Percentiles rank a stretch among this genome's conserved stretches.
These are phyloP conservation scores for Mayetiola destructor DNA, from an alignment of 2,888 invertebrate genomes.

Conservation along the genomic window DNA sequence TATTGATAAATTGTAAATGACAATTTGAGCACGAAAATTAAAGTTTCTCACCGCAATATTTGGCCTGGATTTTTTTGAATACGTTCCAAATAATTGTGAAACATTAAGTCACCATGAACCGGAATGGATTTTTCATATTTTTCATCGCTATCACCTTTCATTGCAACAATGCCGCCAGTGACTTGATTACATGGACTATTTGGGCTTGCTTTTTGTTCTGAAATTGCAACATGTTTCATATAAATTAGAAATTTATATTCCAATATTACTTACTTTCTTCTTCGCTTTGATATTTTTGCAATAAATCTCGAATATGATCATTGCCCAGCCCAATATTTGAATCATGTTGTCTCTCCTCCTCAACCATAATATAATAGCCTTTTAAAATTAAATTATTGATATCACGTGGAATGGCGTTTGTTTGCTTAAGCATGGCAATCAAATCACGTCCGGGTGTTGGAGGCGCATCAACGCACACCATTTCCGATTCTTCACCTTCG, in stretches of 20 bases:
- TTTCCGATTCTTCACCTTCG: conserved; percentile 67
- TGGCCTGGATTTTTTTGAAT: conserved; percentile 67
- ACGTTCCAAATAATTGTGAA: conserved; percentile 61
- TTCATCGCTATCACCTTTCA: conserved; percentile 38
- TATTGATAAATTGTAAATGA: no score
- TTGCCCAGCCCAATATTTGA: conserved; percentile 31
- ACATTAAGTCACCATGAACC: conserved; percentile 67
- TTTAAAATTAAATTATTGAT: conserved; percentile 36
- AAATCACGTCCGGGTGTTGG: conserved; percentile 54
- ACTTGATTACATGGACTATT: conserved; percentile 22
- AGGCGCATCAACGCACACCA: conserved; percentile 63
- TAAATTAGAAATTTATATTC: conserved; percentile 14
- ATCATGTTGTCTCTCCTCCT: conserved; percentile 39
- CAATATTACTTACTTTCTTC: conserved; percentile 27
- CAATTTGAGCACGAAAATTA: no score
- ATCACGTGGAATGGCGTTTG: conserved; percentile 31
- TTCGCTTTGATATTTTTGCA: conserved; percentile 45
- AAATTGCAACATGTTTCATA: conserved; percentile 5
- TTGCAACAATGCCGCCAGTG: conserved; percentile 19
- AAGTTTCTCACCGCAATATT: conserved; percentile 50
- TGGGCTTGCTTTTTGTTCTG: conserved; percentile 19
- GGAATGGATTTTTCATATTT: conserved; percentile 66
- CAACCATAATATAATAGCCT: conserved; percentile 45
- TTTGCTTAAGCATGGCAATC: conserved; percentile 54
- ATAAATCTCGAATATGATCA: conserved; percentile 47